These are phyloP conservation scores for Muntiacus reevesi DNA, from an alignment of 2,113 vertebrate genomes.

Conservation along the genomic window DNA sequence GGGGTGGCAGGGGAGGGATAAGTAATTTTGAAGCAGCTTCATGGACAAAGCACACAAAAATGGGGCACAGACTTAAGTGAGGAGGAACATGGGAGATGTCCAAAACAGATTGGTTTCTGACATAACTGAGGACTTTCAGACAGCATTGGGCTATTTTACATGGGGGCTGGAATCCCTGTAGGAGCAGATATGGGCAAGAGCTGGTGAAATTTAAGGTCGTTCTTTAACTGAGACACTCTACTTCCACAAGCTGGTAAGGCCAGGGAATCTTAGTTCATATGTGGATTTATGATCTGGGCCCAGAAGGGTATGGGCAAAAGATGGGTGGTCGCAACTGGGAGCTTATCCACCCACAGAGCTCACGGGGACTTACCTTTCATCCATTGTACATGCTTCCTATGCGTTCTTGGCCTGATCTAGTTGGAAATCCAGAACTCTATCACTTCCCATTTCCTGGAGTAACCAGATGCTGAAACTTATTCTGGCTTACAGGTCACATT, in stretches of 20 bases:
- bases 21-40: conserved; percentile 2
- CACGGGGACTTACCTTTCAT: neutral
- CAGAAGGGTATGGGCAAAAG: neutral
- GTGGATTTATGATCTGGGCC: neutral
- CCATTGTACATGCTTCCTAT: neutral
- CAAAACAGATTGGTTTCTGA: neutral
- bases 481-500: neutral
- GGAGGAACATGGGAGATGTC: neutral
- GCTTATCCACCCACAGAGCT: neutral
- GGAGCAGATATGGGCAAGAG: neutral
- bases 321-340: neutral
- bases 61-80: neutral
- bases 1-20: neutral
- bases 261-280: neutral
- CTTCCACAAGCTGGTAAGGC: neutral
- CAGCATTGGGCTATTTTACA: neutral
- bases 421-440: conserved; percentile 9
- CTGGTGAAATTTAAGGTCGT: neutral
- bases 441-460: neutral
- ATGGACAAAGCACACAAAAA: neutral
- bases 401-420: neutral
- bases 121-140: neutral
- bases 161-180: neutral
- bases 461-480: neutral
- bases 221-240: neutral